Evolutionary conservation across 2,888 invertebrate genomes (phyloP), one percentile per base, ranked within the genome.

Genomic region (Pardosa pseudoannulata): DNA sequence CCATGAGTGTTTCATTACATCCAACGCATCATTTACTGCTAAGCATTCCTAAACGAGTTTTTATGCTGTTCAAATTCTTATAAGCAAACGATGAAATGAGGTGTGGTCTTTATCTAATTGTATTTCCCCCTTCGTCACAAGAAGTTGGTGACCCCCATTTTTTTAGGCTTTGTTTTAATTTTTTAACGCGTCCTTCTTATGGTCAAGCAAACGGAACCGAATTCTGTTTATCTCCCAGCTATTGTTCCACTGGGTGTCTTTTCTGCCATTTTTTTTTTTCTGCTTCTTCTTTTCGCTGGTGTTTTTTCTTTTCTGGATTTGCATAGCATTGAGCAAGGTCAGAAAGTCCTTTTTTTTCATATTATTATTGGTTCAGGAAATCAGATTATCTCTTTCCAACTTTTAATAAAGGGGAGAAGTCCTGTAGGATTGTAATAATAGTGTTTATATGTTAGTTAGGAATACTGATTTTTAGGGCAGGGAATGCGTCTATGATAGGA

Each of bases 301-400:
- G n/a, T 56, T 56, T 56, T 27, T 27, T 6, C n/a, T 62, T 36
- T 31, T 74, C 72, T n/a, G 41, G 39, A 75, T 75, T 65, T 64
- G 65, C 74, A 75, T 75, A 65, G 27, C 23, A 41, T 65, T 75
- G 27, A 3, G 64, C 65, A 75, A 75, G 74, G 74, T 41, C 74
- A 39, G 32, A n/a, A n/a, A n/a, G n/a, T 9, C 56, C 16, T 46
- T 46, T 19, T 56, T 56, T 46, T 46, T n/a, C n/a, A n/a, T n/a
- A n/a, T n/a, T n/a, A n/a, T n/a, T n/a, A n/a, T n/a, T 16, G 46
- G 46, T 46, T 46, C 9, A 16, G 2, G 2, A 16, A 13, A 46
- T 7, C 46, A 2, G 46, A 36, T 36, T 36, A 36, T 7, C 36
- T 36, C 6, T 36, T 36, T 36, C 9, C 9, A n/a, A n/a, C n/a